Base-by-base conservation (phyloP, 2,113 vertebrate species). In the Colaptes auratus region DNA sequence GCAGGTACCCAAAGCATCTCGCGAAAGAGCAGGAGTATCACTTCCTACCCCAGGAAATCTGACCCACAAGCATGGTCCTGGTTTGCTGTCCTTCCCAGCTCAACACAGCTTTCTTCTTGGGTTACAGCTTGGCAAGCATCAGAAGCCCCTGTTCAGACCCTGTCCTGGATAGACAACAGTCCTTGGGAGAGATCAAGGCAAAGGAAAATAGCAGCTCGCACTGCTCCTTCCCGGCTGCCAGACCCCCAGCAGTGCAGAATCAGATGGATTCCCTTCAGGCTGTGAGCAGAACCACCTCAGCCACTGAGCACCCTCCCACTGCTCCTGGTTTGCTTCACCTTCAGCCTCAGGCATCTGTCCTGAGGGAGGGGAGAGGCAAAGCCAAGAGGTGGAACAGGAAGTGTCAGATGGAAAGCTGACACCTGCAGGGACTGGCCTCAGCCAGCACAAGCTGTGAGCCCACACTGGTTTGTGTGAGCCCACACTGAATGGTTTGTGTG, bases 241-340 rank as follows among this genome's bases (percentile, higher is more conserved):
- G 64, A 4, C 6, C 13, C 52, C 6, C 0, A 1, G 5, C 30
- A 55, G 15, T 10, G 18, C 80, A 88, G 59, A 36, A 5, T 31
- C 31, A 33, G 15, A 30, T 74, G 60, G 31, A 42, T n/a, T 76
- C 73, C 35, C 44, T 36, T 21, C 70, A 72, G 46, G 4, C 61
- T 61, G 33, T 72, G 44, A 88, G 76, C 64, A 92, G 67, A 64
- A 93, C 52, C 50, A 64, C 10, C 2, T 1, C 18, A 21, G 8
- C 42, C 71, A 56, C 27, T 0, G 0, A 70, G 39, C 0, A 1
- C 35, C 27, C 44, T 86, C 77, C 72, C 28, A 28, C 21, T 0
- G 0, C 20, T 12, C 3, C 11, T 46, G 58, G 7, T 20, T 71
- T 48, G 83, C 89, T 72, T 65, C 89, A 27, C 15, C 23, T 60